Percentiles rank a stretch among this genome's conserved stretches.
Evolutionary conservation across 2,113 vertebrate species (phyloP).

Genomic region (Cynoglossus semilaevis): DNA sequence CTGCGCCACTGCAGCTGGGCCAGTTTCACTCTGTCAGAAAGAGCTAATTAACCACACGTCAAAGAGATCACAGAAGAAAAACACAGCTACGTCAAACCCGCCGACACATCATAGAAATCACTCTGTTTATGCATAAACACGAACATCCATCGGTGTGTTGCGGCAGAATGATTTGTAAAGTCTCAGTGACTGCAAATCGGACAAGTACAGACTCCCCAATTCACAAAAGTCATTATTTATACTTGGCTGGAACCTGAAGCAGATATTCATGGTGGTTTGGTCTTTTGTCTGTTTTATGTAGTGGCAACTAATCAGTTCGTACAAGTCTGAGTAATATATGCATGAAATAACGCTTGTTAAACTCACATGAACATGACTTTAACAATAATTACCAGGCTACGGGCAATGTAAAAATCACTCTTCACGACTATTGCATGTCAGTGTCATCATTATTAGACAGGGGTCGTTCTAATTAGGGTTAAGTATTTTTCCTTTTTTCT

Average conservation of each 20-base stretch:
- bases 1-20: slow-evolving; percentile 58
- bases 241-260: too few relatives aligned
- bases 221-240: too few relatives aligned
- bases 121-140: slow-evolving; percentile 31
- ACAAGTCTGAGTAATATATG: too few relatives aligned
- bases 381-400: too few relatives aligned
- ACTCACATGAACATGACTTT: too few relatives aligned
- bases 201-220: neutral
- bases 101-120: slow-evolving; percentile 26
- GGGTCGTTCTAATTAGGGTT: too few relatives aligned
- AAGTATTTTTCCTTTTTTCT: too few relatives aligned
- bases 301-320: slow-evolving; percentile 13
- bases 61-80: slow-evolving; percentile 55
- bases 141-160: neutral
- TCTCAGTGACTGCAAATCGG: neutral
- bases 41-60: slow-evolving; percentile 60
- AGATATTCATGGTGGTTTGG: too few relatives aligned
- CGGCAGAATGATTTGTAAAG: neutral
- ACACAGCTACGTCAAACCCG: slow-evolving; percentile 40
- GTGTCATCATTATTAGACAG: too few relatives aligned
- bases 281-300: slow-evolving; percentile 7
- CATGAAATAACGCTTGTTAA: too few relatives aligned
- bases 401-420: too few relatives aligned
- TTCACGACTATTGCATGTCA: too few relatives aligned
- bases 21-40: slow-evolving; percentile 69